Conservation (phyloP, 2,797 vertebrate genomes). For the Mallotus villosus region DNA sequence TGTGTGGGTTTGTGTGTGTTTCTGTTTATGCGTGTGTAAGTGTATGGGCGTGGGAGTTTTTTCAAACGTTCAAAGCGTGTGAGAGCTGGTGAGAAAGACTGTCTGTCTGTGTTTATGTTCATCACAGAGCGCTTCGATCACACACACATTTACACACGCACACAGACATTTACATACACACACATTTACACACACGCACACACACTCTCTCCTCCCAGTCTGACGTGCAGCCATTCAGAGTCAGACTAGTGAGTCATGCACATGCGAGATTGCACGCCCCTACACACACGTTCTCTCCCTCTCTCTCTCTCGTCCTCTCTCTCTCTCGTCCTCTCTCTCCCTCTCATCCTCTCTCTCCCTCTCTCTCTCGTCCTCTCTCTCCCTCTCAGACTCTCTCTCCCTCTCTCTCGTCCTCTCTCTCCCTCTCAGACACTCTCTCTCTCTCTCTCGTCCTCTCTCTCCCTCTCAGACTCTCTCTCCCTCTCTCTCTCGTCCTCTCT, state of each 20-base stretch:
- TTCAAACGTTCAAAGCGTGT: not conserved
- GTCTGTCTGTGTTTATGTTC: conserved; percentile 42
- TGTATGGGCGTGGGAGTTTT: not conserved
- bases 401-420: no score
- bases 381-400: no score
- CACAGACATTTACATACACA: conserved; percentile 15
- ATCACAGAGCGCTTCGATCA: conserved; percentile 31
- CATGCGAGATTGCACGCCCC: no score
- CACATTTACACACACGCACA: not conserved
- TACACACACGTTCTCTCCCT: not conserved
- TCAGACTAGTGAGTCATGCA: no score
- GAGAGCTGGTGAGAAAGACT: conserved; percentile 21
- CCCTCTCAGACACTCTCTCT: not conserved
- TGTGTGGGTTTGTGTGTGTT: no score
- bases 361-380: not conserved
- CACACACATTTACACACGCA: conserved; percentile 18
- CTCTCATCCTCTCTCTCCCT: not conserved
- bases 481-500: no score
- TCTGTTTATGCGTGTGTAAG: not conserved
- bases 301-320: not conserved
- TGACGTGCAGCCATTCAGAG: no score
- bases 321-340: not conserved
- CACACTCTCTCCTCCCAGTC: no score
- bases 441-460: not conserved
- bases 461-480: not conserved